Base-by-base conservation (phyloP, 2,797 vertebrate species). In the Sebastes trivittatus region DNA sequence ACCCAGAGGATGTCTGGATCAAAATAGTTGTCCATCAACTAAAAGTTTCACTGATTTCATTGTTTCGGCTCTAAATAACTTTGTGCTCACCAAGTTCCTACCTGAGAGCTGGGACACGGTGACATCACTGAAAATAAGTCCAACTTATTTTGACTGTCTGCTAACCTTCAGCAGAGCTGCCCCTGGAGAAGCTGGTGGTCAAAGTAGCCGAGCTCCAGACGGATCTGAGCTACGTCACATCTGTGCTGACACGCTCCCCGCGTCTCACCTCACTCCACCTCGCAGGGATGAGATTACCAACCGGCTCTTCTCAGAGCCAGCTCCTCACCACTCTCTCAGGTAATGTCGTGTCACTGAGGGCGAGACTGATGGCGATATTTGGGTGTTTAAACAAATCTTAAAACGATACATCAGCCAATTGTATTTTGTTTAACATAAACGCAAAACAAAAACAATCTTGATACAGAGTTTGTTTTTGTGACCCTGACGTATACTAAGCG, bases 111-210 rank as follows among this genome's bases (percentile, higher is more conserved):
- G 16, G 16, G 42, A 49, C 42, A 49, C 16, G 16, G 16, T 49
- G 42, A 49, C 42, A 49, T 20, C 16, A 49, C 42, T 49, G 42
- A 49, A 49, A 49, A 49, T 49, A 49, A 46, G 42, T 46, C 14
- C 1, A 16, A 46, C 16, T 46, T 20, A 46, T 46, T 46, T 46
- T 52, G 22, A 58, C 11, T 38, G 29, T 52, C 16, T 73, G 3
- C 54, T 11, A 5, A 25, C 14, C 5, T 36, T 71, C 11, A 16
- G 14, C 86, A 94, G 97, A 95, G 68, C 94, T 96, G 78, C 90
- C 91, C 42, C 91, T 99, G 79, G 93, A 98, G 83, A 96, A 96
- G 80, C 88, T 99, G 71, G 95, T 95, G 11, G 91, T 99, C 66
- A 95, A 95, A 88, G 95, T 97, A 82, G 94, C 95, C 6, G 93